phyloP scores from a whole-genome alignment of 2,888 invertebrate genomes.

The Hemistola chrysoprasaria region DNA sequence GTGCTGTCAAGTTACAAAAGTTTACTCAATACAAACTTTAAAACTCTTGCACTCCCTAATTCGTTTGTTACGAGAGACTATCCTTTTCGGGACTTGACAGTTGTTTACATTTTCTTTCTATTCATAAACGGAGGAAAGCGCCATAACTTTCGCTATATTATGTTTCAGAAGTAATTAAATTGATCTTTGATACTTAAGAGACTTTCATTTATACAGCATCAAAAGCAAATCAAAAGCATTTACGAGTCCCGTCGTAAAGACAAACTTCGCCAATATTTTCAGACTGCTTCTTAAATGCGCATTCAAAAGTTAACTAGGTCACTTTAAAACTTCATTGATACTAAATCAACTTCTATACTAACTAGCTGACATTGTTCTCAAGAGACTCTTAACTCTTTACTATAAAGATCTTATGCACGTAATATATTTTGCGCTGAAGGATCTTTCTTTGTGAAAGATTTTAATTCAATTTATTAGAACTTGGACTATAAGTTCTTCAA shows the following conservation, averaged over 20 bases:
- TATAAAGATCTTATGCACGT: not conserved
- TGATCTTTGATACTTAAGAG: constrained; percentile 15
- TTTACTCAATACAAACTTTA: not conserved
- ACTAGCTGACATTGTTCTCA: constrained; percentile 1
- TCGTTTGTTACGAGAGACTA: too few species aligned
- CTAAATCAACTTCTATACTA: constrained; percentile 14
- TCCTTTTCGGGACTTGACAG: too few species aligned
- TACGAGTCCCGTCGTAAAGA: constrained; percentile 26
- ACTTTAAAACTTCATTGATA: constrained; percentile 13
- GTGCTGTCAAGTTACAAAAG: constrained; percentile 7
- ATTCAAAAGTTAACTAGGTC: constrained; percentile 24
- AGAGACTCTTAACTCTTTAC: constrained; percentile 1
- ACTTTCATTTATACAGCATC: constrained; percentile 11
- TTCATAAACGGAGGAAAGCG: not conserved
- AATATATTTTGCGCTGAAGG: not conserved
- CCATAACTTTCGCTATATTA: constrained; percentile 5
- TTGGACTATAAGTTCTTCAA: too few species aligned
- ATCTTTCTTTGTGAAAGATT: too few species aligned
- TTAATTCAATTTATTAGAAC: not conserved
- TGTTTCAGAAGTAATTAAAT: constrained; percentile 18
- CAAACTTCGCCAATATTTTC: constrained; percentile 27
- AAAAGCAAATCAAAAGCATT: constrained; percentile 24
- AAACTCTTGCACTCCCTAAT: not conserved
- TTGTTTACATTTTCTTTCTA: too few species aligned
- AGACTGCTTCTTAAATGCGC: constrained; percentile 22